Base-by-base conservation (phyloP, 2,113 vertebrate species). In the Phaetusa simplex region DNA sequence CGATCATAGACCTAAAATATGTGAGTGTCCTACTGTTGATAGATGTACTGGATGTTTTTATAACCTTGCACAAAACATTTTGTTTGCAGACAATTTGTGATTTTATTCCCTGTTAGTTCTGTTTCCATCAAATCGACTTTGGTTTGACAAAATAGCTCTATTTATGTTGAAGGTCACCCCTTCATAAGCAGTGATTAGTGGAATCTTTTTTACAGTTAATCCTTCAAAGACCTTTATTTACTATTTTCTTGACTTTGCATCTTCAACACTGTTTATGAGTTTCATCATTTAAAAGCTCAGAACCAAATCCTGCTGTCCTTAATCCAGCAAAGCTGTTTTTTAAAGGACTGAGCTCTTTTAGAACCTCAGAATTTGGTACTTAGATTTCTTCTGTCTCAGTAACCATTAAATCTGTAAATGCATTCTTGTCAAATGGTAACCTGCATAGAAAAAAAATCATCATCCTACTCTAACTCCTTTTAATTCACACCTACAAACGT, bases 81-180 rank as follows among this genome's bases (percentile, higher is more conserved):
- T 91, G 82, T 93, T 88, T 80, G 59, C 78, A 91, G 93, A 82
- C 9, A 77, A 67, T 95, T 82, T 91, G 78, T 93, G 94, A 95
- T 96, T 96, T 93, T 95, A 91, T 93, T 97, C 84, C 62, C 91
- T 45, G 22, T 94, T 95, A 96, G 78, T 83, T 96, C 86, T 93
- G 84, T 95, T 96, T 95, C 93, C 67, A 86, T 90, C 89, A 95
- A 94, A 93, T 91, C 1, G 23, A 78, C 84, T 95, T 86, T 66
- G 23, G 49, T 80, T 91, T 95, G 93, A 91, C 53, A 95, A 71
- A 94, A 94, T 55, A 93, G 66, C 26, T 81, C 89, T 90, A 85
- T 93, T 97, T 96, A 89, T 93, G 32, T 77, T 96, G 94, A 97
- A 97, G 94, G 97, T 96, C 93, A 97, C 67, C 49, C 66, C 30